These are phyloP conservation scores for Microctenopoma lineatum DNA, from an alignment of 2,797 vertebrate species.

Conservation along the genomic window DNA sequence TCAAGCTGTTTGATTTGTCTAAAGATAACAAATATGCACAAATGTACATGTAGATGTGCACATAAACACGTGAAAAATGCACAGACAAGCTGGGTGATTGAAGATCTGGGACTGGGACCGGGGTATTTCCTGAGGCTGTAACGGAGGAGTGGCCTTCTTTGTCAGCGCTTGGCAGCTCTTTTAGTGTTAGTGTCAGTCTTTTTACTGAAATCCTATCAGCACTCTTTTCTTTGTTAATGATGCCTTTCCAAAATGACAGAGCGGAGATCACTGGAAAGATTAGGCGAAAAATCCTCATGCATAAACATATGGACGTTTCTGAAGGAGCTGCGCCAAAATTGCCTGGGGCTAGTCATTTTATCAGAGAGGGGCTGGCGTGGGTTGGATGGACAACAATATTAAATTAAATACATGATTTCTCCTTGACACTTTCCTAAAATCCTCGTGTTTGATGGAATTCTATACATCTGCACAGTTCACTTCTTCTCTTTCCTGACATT, in stretches of 20 bases:
- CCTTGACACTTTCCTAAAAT: neutral
- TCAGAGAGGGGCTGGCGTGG: neutral
- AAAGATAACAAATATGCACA: slow-evolving; percentile 41
- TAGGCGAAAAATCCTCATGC: slow-evolving; percentile 9
- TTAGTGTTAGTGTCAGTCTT: slow-evolving; percentile 32
- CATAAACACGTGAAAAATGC: slow-evolving; percentile 29
- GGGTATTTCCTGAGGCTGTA: slow-evolving; percentile 62
- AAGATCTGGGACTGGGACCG: slow-evolving; percentile 46
- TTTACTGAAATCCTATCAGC: slow-evolving; percentile 39
- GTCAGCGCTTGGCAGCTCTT: slow-evolving; percentile 45
- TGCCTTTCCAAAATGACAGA: slow-evolving; percentile 41
- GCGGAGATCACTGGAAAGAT: slow-evolving; percentile 18
- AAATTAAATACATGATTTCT: neutral
- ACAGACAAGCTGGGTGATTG: slow-evolving; percentile 20
- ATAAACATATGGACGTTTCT: neutral
- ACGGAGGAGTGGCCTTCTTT: slow-evolving; percentile 42
- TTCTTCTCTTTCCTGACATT: neutral
- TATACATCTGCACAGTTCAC: neutral
- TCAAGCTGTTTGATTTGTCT: slow-evolving; percentile 46
- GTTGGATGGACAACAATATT: neutral
- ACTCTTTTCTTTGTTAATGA: slow-evolving; percentile 20
- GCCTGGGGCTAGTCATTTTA: neutral
- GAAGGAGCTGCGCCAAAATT: neutral
- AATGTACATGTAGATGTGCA: slow-evolving; percentile 9
- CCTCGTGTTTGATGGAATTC: neutral